phyloP scores from a whole-genome alignment of 2,113 vertebrate species.

The Takifugu bimaculatus region DNA sequence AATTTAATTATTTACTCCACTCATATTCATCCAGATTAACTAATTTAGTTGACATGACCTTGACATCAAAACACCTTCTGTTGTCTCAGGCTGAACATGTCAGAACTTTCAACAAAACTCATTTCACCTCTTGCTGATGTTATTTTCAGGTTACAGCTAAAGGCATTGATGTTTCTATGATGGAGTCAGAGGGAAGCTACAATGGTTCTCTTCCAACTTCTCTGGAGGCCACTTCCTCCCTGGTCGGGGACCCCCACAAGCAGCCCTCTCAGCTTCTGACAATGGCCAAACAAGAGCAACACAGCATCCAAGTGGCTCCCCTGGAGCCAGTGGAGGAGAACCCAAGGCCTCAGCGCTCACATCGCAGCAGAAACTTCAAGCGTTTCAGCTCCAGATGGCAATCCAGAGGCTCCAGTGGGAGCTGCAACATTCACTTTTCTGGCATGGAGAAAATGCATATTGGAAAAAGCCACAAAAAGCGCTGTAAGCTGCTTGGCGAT shows the following conservation, averaged over 20 bases:
- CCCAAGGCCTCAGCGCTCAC: slow-evolving; percentile 15
- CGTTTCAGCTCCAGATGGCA: slow-evolving; percentile 61
- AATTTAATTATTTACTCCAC: no score
- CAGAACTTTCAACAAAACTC: not conserved
- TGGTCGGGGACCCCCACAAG: slow-evolving; percentile 5
- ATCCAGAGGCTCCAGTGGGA: slow-evolving; percentile 26
- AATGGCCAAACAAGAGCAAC: not conserved
- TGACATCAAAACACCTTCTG: no score
- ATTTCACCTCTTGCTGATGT: not conserved
- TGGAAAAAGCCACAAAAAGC: slow-evolving; percentile 59
- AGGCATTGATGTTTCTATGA: slow-evolving; percentile 14
- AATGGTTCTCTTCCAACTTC: slow-evolving; percentile 15
- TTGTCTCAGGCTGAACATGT: no score
- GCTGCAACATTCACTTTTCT: slow-evolving; percentile 18
- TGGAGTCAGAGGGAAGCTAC: slow-evolving; percentile 16
- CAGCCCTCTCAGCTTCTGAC: not conserved
- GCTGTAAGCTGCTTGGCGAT: slow-evolving; percentile 77
- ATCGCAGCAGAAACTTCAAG: slow-evolving; percentile 43
- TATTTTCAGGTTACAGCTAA: slow-evolving; percentile 35
- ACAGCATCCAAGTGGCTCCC: not conserved
- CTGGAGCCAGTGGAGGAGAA: not conserved
- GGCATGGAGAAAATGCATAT: not conserved
- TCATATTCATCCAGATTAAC: no score
- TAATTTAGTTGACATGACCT: no score
- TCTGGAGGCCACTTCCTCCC: slow-evolving; percentile 4